A percentile compares a stretch with the other conserved stretches of the same genome.
These are phyloP conservation scores for Pollenia labialis DNA, from an alignment of 2,888 invertebrate genomes.

Conservation along the genomic window DNA sequence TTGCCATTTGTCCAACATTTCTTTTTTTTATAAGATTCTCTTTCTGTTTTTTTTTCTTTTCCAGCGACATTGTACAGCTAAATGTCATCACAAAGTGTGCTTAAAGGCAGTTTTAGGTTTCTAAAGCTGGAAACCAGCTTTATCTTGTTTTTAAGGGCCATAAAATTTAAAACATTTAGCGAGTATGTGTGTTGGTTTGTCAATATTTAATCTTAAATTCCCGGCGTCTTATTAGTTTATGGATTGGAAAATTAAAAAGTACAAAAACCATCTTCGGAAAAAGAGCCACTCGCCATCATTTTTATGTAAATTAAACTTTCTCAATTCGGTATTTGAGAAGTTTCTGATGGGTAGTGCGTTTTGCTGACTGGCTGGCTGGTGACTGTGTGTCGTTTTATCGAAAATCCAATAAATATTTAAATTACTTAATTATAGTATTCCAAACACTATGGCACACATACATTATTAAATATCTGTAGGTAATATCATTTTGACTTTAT, in stretches of 20 bases:
- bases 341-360: background rate
- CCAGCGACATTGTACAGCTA: conserved; percentile 12
- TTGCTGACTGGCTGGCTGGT: background rate
- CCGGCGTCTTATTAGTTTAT: conserved; percentile 64
- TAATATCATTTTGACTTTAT: conserved; percentile 10
- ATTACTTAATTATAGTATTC: conserved; percentile 69
- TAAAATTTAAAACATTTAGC: conserved; percentile 64
- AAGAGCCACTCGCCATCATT: conserved; percentile 10
- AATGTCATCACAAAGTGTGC: conserved; percentile 54
- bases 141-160: conserved; percentile 50
- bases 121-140: conserved; percentile 33
- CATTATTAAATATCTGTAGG: background rate
- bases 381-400: conserved; percentile 58
- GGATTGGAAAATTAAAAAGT: conserved; percentile 32
- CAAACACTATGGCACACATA: conserved; percentile 19
- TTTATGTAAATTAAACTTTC: conserved; percentile 72
- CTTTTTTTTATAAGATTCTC: conserved; percentile 42
- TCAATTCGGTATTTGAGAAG: conserved; percentile 36
- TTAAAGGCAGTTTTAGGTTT: conserved; percentile 37
- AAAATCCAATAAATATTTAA: conserved; percentile 70
- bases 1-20: conserved; percentile 33
- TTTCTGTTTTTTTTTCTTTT: conserved; percentile 29
- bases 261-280: conserved; percentile 19
- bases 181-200: background rate
- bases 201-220: conserved; percentile 56